Percentiles rank a stretch among this genome's conserved stretches.
Evolutionary conservation across 2,888 invertebrate species (phyloP).

Genomic region (Lissonota sp.): DNA sequence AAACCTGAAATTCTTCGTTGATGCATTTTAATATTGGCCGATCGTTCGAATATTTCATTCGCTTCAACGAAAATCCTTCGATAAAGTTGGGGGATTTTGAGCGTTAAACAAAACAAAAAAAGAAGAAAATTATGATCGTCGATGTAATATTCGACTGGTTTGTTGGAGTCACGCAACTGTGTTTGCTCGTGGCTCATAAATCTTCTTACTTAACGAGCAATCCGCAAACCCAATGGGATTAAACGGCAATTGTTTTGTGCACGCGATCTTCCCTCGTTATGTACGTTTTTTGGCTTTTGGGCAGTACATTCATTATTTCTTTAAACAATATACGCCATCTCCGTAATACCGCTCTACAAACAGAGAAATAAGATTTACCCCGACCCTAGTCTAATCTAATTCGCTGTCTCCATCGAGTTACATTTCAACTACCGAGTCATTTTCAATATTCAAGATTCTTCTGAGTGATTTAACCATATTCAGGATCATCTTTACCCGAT

Average conservation of each 20-base stretch:
- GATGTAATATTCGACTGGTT: too few relatives aligned
- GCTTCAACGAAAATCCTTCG: too few relatives aligned
- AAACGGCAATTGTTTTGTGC: conserved; percentile 61
- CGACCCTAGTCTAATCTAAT: conserved; percentile 10
- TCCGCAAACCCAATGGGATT: conserved; percentile 57
- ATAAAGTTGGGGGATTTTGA: too few relatives aligned
- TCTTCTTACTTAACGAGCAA: conserved; percentile 42
- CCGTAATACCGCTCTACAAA: neutral
- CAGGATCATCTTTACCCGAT: too few relatives aligned
- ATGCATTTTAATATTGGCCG: too few relatives aligned
- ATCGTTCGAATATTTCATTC: too few relatives aligned
- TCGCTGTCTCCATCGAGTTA: neutral
- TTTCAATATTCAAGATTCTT: too few relatives aligned
- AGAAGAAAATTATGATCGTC: too few relatives aligned
- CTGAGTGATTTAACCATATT: too few relatives aligned
- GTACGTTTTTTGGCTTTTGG: conserved; percentile 5
- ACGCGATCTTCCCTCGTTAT: conserved; percentile 54
- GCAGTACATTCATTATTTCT: conserved; percentile 12
- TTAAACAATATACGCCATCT: neutral
- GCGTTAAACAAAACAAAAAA: too few relatives aligned
- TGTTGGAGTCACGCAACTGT: neutral
- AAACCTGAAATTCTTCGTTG: too few relatives aligned
- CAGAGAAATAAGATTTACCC: conserved; percentile 9
- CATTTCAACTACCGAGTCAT: neutral
- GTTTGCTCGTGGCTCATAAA: conserved; percentile 5